A percentile compares a stretch with the other conserved stretches of the same genome.
phyloP scores from a whole-genome alignment of 2,113 vertebrate genomes.

The Prionailurus viverrinus region DNA sequence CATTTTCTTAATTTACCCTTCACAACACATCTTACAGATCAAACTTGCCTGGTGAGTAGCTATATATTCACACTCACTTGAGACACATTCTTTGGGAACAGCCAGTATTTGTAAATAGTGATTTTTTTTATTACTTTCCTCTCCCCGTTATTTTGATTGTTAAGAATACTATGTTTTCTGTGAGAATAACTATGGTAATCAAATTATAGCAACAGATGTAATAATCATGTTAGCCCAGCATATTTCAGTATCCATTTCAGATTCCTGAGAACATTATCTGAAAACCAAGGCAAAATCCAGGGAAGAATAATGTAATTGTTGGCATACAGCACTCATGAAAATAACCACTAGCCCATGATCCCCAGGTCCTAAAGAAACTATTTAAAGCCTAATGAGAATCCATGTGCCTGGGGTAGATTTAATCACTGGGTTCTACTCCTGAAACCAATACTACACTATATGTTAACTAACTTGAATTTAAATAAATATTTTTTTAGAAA shows the following conservation, averaged over 20 bases:
- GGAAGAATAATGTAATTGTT: not conserved
- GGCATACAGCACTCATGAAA: not conserved
- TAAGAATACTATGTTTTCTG: conserved; percentile 33
- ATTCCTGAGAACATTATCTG: conserved; percentile 27
- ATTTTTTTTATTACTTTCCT: conserved; percentile 55
- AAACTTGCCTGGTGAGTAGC: not conserved
- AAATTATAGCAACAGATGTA: not conserved
- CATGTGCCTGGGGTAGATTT: not conserved
- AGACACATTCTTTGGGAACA: not conserved
- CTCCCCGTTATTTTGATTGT: not conserved
- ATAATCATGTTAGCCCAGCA: conserved; percentile 27
- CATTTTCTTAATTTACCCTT: not conserved
- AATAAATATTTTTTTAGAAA: not conserved
- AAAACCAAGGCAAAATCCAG: conserved; percentile 24
- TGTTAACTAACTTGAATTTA: too few relatives aligned
- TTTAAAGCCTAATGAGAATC: not conserved
- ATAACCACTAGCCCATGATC: not conserved
- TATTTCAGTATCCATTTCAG: conserved; percentile 13
- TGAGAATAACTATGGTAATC: conserved; percentile 53
- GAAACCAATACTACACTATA: too few relatives aligned
- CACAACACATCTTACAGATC: not conserved
- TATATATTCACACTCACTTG: not conserved
- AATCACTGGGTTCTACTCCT: not conserved
- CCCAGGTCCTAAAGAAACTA: not conserved
- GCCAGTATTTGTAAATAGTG: conserved; percentile 9